These are phyloP conservation scores for Laupala kohalensis DNA, from an alignment of 1,140 invertebrate genomes.

Conservation along the genomic window DNA sequence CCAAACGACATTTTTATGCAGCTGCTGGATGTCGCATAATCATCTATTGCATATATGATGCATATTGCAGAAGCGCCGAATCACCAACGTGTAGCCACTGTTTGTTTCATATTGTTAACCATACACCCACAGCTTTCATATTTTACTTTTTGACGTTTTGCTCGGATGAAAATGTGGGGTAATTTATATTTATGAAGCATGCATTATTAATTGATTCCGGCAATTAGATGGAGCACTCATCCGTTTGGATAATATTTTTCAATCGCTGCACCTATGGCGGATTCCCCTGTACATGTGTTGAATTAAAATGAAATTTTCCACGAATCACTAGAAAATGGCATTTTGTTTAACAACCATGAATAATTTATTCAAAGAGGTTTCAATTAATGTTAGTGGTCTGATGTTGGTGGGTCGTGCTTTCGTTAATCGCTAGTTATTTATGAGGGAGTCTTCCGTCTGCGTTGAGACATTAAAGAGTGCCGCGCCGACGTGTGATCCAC, in stretches of 20 bases:
- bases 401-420: not conserved
- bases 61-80: not conserved
- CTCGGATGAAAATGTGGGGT: not conserved
- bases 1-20: too few relatives aligned
- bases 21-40: too few relatives aligned
- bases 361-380: too few relatives aligned
- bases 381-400: not conserved
- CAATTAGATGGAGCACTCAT: not conserved
- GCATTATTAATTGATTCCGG: not conserved
- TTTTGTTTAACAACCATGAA: too few relatives aligned
- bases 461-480: not conserved
- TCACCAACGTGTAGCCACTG: not conserved
- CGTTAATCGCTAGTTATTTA: not conserved
- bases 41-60: too few relatives aligned
- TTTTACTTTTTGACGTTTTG: not conserved
- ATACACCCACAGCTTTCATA: not conserved
- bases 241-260: not conserved
- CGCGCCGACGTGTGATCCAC: not conserved
- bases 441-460: too few relatives aligned
- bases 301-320: not conserved
- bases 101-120: not conserved
- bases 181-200: not conserved
- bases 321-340: not conserved
- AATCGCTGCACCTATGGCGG: not conserved
- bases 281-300: not conserved